These are phyloP conservation scores for Platycnemis pennipes DNA, from an alignment of 2,888 invertebrate species.

Conservation along the genomic window DNA sequence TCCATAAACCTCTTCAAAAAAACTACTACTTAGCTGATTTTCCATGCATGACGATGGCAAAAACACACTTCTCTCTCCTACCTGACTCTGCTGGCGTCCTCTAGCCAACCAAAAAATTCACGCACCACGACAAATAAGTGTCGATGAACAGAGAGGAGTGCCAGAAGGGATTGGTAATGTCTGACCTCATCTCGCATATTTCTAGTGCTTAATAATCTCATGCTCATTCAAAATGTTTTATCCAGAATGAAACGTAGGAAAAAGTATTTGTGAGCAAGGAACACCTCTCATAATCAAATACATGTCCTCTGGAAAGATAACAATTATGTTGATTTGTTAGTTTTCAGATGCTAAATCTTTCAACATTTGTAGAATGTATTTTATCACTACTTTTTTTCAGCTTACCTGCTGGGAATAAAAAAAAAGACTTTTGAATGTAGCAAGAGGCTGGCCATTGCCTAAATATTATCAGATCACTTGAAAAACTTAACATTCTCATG, in stretches of 20 bases:
- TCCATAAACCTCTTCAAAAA: not conserved
- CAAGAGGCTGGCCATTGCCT: conserved; percentile 67
- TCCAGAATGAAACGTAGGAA: conserved; percentile 45
- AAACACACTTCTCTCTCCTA: conserved; percentile 10
- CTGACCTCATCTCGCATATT: conserved; percentile 41
- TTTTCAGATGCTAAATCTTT: conserved; percentile 41
- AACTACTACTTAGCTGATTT: not conserved
- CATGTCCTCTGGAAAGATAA: not conserved
- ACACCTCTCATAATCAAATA: not conserved
- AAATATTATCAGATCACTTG: conserved; percentile 50
- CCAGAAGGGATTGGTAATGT: conserved; percentile 62
- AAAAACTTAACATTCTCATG: conserved; percentile 58
- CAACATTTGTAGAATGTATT: conserved; percentile 35
- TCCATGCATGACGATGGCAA: conserved; percentile 48
- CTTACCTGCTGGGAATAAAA: conserved; percentile 59
- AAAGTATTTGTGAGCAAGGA: conserved; percentile 21
- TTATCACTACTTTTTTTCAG: conserved; percentile 61
- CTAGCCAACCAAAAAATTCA: not conserved
- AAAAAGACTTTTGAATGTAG: conserved; percentile 65
- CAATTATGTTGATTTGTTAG: conserved; percentile 3
- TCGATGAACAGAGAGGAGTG: conserved; percentile 32
- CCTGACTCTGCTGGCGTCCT: conserved; percentile 60
- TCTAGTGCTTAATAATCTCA: conserved; percentile 55
- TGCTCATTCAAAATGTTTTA: conserved; percentile 67
- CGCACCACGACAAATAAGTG: not conserved